Percentiles rank a stretch among this genome's conserved stretches.
Evolutionary conservation across 2,113 vertebrate genomes (phyloP).

Genomic region (Rhodinocichla rosea): DNA sequence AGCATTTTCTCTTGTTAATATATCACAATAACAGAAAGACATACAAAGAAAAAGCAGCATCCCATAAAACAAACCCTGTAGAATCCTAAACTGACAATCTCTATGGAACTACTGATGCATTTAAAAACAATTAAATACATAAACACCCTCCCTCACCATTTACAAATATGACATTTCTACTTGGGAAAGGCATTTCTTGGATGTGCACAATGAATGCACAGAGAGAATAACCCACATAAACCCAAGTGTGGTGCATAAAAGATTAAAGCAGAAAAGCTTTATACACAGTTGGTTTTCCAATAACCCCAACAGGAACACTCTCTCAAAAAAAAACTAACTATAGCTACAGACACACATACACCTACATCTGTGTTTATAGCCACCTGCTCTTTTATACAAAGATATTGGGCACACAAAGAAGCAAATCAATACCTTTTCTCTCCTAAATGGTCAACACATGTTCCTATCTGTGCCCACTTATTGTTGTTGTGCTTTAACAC

Average conservation of each 20-base stretch:
- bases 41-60: not conserved
- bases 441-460: not conserved
- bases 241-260: not conserved
- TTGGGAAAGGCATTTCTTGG: not conserved
- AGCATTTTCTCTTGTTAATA: not conserved
- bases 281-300: constrained; percentile 17
- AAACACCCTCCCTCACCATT: not conserved
- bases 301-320: not conserved
- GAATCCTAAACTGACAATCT: not conserved
- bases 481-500: constrained; percentile 34
- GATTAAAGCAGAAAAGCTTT: constrained; percentile 9
- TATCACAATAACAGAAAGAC: not conserved
- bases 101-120: not conserved
- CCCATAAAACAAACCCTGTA: not conserved
- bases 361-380: not conserved
- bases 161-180: not conserved
- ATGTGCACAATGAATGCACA: not conserved
- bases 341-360: not conserved
- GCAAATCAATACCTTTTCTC: constrained; percentile 29
- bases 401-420: not conserved
- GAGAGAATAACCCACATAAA: not conserved
- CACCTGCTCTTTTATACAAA: constrained; percentile 12
- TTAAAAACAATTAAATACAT: not conserved
- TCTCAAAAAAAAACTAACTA: not conserved
- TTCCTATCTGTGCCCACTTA: not conserved